Conservation (phyloP, 2,888 invertebrate species). For the Rotaria magnacalcarata region DNA sequence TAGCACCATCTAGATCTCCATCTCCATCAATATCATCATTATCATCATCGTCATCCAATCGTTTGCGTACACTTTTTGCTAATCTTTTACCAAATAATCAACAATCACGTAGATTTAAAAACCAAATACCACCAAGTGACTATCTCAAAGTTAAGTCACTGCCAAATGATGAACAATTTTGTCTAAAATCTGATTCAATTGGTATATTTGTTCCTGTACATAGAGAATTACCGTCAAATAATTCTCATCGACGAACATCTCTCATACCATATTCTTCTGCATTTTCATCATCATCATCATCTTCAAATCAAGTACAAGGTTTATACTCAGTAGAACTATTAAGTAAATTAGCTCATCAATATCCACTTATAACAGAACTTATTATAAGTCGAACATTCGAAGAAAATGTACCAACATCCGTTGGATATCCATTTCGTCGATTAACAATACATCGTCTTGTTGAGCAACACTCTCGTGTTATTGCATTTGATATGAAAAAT, state of each 20-base stretch:
- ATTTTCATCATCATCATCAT: not conserved
- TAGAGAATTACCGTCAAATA: not conserved
- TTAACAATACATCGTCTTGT: conserved; percentile 13
- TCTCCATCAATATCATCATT: not conserved
- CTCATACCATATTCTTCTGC: not conserved
- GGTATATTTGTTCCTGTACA: conserved; percentile 10
- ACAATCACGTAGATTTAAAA: not conserved
- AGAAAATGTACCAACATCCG: not conserved
- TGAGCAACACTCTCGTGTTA: conserved; percentile 1
- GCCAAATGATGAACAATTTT: not conserved
- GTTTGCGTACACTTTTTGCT: not conserved
- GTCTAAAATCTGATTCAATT: not conserved
- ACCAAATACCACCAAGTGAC: not conserved
- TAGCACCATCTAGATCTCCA: not conserved
- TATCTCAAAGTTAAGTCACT: not conserved
- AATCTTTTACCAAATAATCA: not conserved
- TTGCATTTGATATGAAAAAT: conserved; percentile 31
- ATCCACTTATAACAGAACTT: conserved; percentile 34
- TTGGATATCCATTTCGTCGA: conserved; percentile 30
- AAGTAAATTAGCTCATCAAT: conserved; percentile 2
- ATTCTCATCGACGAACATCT: not conserved
- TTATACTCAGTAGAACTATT: not conserved
- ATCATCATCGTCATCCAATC: not conserved
- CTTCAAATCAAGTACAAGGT: conserved; percentile 7
- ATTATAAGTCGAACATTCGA: conserved; percentile 13